phyloP scores from a whole-genome alignment of 2,113 vertebrate species.

The Paratilapia polleni region DNA sequence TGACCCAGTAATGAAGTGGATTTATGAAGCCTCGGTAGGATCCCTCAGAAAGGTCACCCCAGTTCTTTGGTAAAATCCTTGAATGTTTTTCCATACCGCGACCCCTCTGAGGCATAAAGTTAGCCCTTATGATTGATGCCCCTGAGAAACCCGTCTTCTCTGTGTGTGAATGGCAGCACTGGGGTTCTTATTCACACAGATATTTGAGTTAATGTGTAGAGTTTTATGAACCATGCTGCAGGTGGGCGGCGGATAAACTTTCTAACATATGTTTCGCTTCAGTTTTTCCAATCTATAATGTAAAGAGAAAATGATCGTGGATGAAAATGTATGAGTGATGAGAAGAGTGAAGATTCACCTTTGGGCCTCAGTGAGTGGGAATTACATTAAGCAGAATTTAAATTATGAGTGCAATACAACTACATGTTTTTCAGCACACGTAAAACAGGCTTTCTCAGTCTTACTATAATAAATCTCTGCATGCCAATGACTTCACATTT shows the following conservation, averaged over 20 bases:
- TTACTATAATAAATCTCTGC: not conserved
- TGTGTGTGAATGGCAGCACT: constrained; percentile 41
- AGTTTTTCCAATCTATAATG: not conserved
- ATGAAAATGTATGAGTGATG: not conserved
- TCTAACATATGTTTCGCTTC: constrained; percentile 62
- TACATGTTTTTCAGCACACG: not conserved
- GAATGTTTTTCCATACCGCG: constrained; percentile 70
- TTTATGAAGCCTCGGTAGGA: constrained; percentile 68
- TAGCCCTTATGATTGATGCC: constrained; percentile 60
- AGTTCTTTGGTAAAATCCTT: constrained; percentile 59
- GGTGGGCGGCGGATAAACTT: constrained; percentile 62
- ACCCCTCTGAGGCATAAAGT: constrained; percentile 27
- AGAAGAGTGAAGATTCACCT: not conserved
- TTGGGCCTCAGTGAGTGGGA: not conserved
- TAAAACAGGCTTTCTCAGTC: not conserved
- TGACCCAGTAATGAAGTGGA: constrained; percentile 68
- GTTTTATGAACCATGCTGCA: constrained; percentile 58
- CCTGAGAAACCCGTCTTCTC: constrained; percentile 35
- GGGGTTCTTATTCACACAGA: constrained; percentile 27
- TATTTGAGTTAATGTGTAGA: constrained; percentile 42
- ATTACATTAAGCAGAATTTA: not conserved
- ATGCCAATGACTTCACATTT: not conserved
- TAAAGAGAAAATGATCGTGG: not conserved
- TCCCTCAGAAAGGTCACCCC: constrained; percentile 60
- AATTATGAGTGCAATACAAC: not conserved